Percentiles rank a stretch among this genome's conserved stretches.
Conservation (phyloP, 2,888 invertebrate species). For the Heliconius ethilla region DNA sequence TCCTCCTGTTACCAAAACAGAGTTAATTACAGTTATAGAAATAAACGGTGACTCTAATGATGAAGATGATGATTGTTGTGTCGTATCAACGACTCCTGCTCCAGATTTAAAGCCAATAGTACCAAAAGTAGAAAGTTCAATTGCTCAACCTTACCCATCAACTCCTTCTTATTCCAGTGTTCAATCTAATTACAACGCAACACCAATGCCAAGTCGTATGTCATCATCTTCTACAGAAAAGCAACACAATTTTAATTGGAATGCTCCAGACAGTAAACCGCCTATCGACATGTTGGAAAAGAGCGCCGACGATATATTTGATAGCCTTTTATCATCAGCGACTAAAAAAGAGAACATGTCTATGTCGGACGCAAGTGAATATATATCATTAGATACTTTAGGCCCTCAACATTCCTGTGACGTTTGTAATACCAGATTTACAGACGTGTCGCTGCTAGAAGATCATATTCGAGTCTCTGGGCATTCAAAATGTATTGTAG, state of each 20-base stretch:
- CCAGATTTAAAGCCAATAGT: constrained; percentile 71
- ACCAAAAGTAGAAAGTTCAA: constrained; percentile 65
- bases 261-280: constrained; percentile 74
- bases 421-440: constrained; percentile 83
- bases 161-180: constrained; percentile 55
- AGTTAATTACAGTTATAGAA: constrained; percentile 72
- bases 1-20: constrained; percentile 66
- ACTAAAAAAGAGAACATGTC: constrained; percentile 69
- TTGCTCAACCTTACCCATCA: constrained; percentile 56
- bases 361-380: constrained; percentile 79
- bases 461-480: constrained; percentile 80
- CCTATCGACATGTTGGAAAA: constrained; percentile 71
- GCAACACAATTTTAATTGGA: constrained; percentile 77
- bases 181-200: constrained; percentile 48
- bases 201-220: constrained; percentile 47
- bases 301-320: constrained; percentile 77
- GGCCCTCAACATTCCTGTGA: constrained; percentile 83
- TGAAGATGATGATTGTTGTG: constrained; percentile 77
- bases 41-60: constrained; percentile 78
- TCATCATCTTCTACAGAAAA: constrained; percentile 65
- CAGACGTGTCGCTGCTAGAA: constrained; percentile 78
- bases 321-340: constrained; percentile 69
- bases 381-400: constrained; percentile 84
- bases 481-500: constrained; percentile 75
- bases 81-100: constrained; percentile 75